phyloP scores from a whole-genome alignment of 2,113 vertebrate species.

The Paracanthobrama guichenoti region DNA sequence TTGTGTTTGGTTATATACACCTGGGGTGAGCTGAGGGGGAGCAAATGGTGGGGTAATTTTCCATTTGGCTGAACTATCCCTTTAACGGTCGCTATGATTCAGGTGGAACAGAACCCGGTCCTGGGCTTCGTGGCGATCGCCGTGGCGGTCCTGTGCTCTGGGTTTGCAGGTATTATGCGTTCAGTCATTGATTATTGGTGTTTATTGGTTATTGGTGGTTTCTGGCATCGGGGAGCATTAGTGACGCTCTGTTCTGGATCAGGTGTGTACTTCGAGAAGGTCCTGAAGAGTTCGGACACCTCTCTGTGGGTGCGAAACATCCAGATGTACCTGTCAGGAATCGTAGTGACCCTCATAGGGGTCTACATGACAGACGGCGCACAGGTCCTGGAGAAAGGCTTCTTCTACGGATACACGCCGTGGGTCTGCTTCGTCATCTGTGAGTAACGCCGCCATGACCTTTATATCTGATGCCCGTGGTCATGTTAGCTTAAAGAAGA shows the following conservation, averaged over 20 bases:
- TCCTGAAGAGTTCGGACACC: conserved; percentile 95
- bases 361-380: conserved; percentile 84
- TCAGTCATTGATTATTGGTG: no score
- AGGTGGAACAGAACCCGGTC: conserved; percentile 91
- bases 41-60: no score
- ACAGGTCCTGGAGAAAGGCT: conserved; percentile 86
- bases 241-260: background rate
- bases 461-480: background rate
- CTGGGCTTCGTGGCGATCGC: conserved; percentile 87
- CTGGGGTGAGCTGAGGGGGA: no score
- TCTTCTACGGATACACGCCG: conserved; percentile 92
- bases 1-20: no score
- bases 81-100: conserved; percentile 12
- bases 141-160: conserved; percentile 92
- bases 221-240: background rate
- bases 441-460: conserved; percentile 73
- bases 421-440: conserved; percentile 90
- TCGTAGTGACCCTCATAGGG: conserved; percentile 83
- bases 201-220: background rate
- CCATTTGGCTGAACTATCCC: background rate
- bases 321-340: conserved; percentile 97
- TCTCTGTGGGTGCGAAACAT: conserved; percentile 99
- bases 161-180: conserved; percentile 89
- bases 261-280: conserved; percentile 99
- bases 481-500: background rate